These are phyloP conservation scores for Picus viridis DNA, from an alignment of 2,797 vertebrate genomes.

Conservation along the genomic window DNA sequence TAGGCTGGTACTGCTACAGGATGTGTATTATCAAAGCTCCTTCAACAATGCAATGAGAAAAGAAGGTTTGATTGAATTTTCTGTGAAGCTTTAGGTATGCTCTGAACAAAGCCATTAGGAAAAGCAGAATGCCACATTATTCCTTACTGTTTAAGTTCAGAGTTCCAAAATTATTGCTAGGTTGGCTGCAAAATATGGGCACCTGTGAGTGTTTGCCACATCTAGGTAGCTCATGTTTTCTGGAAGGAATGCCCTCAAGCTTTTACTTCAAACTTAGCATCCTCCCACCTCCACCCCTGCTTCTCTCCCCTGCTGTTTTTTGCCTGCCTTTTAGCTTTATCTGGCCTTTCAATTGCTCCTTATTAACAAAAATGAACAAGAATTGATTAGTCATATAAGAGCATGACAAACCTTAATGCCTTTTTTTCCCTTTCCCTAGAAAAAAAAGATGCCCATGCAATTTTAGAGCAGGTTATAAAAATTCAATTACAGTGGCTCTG, in stretches of 20 bases:
- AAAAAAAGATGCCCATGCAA: background rate
- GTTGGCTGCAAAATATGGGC: background rate
- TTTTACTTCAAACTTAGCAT: background rate
- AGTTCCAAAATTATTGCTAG: background rate
- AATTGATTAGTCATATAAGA: background rate
- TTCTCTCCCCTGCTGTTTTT: background rate
- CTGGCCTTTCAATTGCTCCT: background rate
- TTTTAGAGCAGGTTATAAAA: constrained; percentile 45
- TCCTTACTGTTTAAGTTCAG: background rate
- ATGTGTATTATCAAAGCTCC: background rate
- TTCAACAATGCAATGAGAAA: background rate
- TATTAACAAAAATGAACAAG: constrained; percentile 34
- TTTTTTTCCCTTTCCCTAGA: background rate
- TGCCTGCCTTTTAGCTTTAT: background rate
- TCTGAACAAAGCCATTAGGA: background rate
- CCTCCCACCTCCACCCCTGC: no score
- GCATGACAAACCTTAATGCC: constrained; percentile 21
- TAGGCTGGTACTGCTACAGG: background rate
- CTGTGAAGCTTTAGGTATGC: background rate
- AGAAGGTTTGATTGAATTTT: background rate
- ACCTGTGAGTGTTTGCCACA: rapidly evolving
- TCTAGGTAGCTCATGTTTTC: background rate
- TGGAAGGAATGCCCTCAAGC: background rate
- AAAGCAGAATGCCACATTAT: background rate
- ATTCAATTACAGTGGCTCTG: constrained; percentile 23